These are phyloP conservation scores for Cremastinae sp. DNA, from an alignment of 2,888 invertebrate genomes.

Conservation along the genomic window DNA sequence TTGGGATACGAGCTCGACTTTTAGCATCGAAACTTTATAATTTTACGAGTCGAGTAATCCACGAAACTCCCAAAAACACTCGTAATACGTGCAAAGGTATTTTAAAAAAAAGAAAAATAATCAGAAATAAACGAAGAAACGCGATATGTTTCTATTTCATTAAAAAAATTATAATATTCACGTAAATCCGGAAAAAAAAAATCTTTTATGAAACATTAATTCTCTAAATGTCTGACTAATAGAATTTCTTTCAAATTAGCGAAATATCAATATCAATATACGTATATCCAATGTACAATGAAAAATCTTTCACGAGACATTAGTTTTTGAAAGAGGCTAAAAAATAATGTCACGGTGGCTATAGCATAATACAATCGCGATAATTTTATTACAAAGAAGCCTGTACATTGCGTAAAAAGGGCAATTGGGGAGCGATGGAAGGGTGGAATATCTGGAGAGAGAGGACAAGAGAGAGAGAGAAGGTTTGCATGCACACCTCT, in stretches of 20 bases:
- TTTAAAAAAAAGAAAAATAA: no score
- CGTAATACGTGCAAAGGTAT: not conserved
- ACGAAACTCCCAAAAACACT: not conserved
- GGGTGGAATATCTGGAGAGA: constrained; percentile 37
- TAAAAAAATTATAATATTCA: no score
- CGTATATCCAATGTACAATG: not conserved
- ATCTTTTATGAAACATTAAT: no score
- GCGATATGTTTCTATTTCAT: no score
- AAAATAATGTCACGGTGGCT: constrained; percentile 27
- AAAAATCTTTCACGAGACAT: not conserved
- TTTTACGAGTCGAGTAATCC: constrained; percentile 71
- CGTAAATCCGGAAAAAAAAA: no score
- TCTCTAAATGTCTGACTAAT: no score
- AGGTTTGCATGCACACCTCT: constrained; percentile 45
- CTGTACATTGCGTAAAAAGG: constrained; percentile 26
- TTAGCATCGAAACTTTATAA: constrained; percentile 70
- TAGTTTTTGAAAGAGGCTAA: not conserved
- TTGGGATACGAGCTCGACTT: constrained; percentile 47
- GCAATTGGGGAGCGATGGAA: constrained; percentile 22
- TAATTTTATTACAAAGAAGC: constrained; percentile 58
- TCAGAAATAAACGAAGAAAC: constrained; percentile 7
- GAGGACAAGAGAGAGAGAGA: constrained; percentile 5
- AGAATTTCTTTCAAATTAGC: no score
- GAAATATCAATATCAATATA: no score
- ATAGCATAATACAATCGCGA: constrained; percentile 47